Evolutionary conservation across 2,113 vertebrate genomes (phyloP), one percentile per base, ranked within the genome.

Genomic region (Pionites leucogaster): DNA sequence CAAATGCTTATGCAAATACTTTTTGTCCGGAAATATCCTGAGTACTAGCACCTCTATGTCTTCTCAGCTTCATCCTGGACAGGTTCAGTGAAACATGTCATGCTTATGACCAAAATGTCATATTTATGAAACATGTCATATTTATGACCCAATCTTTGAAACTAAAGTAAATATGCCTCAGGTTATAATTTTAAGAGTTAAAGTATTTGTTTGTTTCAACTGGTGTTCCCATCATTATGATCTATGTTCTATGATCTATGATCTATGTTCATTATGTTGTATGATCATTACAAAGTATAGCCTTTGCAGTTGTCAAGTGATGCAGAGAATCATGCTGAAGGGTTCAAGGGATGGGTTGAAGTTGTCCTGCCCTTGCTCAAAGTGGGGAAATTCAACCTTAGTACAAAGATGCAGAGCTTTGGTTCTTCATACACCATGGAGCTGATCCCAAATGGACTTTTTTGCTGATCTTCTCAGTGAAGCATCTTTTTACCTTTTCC

Each of bases 31-130:
- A 81, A 88, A 88, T 65, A 90, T 24, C 27, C 42, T 13, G 24
- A 78, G 46, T 78, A 41, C 16, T 46, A 91, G 78, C 84, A 93
- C 97, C 65, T 78, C 77, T 79, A 1, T 91, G 92, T 86, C 92
- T 97, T 97, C 92, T 86, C 86, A 96, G 92, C 83, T 93, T 97
- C 78, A 75, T 93, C n/a, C n/a, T 74, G 49, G 37, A 83, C 49
- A 89, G 83, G 89, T 96, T 97, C 88, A 87, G 74, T 97, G 94
- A 96, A 95, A 94, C 90, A 29, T 46, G 47, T 86, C 27, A 19
- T 46, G 28, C 42, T 50, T 57, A n/a, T 57, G 33, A n/a, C 55
- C 55, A 57, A 57, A 57, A 57, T 50, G 47, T 86, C 22, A 11
- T 42, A n/a, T 47, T 55, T 59, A 63, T 96, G 94, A 96, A 95